These are phyloP conservation scores for Pungitius pungitius DNA, from an alignment of 2,113 vertebrate genomes.

Conservation along the genomic window DNA sequence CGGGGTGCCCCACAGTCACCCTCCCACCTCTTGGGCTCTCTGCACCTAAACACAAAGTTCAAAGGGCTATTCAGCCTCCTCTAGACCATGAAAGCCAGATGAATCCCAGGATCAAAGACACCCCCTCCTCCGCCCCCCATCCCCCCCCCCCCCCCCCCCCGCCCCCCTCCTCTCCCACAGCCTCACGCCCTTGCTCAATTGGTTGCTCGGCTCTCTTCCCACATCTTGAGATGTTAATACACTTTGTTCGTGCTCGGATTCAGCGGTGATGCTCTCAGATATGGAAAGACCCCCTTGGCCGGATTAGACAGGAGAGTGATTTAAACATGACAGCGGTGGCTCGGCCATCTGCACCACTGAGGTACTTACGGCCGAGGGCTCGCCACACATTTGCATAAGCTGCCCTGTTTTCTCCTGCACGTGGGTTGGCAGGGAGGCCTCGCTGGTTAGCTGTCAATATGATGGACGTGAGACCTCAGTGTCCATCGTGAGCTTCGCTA, in stretches of 20 bases:
- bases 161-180: slow-evolving; percentile 46
- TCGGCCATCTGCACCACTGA: slow-evolving; percentile 60
- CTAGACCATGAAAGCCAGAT: slow-evolving; percentile 85
- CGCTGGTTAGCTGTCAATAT: slow-evolving; percentile 61
- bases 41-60: slow-evolving; percentile 84
- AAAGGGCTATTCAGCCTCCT: slow-evolving; percentile 83
- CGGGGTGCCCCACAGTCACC: slow-evolving; percentile 66
- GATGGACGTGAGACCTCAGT: slow-evolving; percentile 59
- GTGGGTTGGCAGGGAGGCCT: slow-evolving; percentile 34
- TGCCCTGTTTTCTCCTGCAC: slow-evolving; percentile 48
- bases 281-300: slow-evolving; percentile 59
- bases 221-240: slow-evolving; percentile 81
- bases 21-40: slow-evolving; percentile 75
- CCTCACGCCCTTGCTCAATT: slow-evolving; percentile 73
- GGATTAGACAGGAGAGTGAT: slow-evolving; percentile 72
- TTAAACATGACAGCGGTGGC: slow-evolving; percentile 73
- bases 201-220: slow-evolving; percentile 69
- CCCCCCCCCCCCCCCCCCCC: neutral
- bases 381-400: slow-evolving; percentile 71
- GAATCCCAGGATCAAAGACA: slow-evolving; percentile 83
- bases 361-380: slow-evolving; percentile 45
- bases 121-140: slow-evolving; percentile 9
- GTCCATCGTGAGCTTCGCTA: slow-evolving; percentile 46
- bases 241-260: slow-evolving; percentile 77
- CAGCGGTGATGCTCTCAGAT: slow-evolving; percentile 72